Conservation (phyloP, 2,888 invertebrate genomes). For the Tetanocera ferruginea region DNA sequence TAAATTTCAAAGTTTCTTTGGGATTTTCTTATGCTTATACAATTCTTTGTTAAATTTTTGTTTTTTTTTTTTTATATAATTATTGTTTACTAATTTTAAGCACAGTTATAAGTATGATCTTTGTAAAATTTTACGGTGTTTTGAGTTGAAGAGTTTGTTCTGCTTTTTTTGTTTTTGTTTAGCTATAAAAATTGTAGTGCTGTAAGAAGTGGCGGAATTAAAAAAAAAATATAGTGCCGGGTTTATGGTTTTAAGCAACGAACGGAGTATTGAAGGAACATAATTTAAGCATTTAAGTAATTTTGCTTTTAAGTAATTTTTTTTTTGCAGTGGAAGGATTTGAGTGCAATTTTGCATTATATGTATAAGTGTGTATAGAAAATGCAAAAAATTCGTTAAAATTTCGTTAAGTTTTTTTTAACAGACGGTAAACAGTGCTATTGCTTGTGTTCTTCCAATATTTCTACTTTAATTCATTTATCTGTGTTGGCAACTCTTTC, state of each 20-base stretch:
- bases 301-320: no score
- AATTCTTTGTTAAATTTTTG: conserved; percentile 40
- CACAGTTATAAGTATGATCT: conserved; percentile 43
- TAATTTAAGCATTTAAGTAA: no score
- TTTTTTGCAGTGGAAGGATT: no score
- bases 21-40: conserved; percentile 44
- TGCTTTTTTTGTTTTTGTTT: conserved; percentile 34
- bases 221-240: not conserved
- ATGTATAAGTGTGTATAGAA: not conserved
- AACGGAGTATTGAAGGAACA: no score
- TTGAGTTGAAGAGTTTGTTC: conserved; percentile 47
- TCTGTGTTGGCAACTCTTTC: conserved; percentile 46
- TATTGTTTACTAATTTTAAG: conserved; percentile 46
- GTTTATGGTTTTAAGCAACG: not conserved
- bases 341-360: not conserved
- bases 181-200: conserved; percentile 31
- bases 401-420: not conserved
- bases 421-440: not conserved
- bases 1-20: conserved; percentile 40
- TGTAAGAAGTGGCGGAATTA: not conserved
- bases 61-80: conserved; percentile 36
- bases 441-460: not conserved
- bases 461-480: not conserved
- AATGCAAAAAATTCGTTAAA: not conserved
- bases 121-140: conserved; percentile 51